Percentiles rank a stretch among this genome's conserved stretches.
These are phyloP conservation scores for Sebastes taczanowskii DNA, from an alignment of 2,797 vertebrate genomes.

Conservation along the genomic window DNA sequence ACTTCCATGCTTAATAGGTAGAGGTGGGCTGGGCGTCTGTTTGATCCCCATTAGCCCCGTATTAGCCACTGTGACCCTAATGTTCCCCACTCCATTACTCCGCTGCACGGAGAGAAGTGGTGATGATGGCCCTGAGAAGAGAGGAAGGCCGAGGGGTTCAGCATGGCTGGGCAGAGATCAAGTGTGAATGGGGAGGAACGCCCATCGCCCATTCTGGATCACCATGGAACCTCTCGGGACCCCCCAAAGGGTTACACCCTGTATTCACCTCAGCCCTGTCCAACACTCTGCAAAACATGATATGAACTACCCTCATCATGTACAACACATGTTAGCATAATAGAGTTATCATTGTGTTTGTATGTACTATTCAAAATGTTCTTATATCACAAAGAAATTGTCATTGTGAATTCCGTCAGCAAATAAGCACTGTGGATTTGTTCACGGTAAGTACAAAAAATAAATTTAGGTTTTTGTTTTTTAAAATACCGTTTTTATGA, in stretches of 20 bases:
- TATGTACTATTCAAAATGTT: not conserved
- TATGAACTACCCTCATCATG: slow-evolving; percentile 36
- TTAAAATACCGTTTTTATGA: not conserved
- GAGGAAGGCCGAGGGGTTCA: slow-evolving; percentile 73
- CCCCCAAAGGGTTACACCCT: slow-evolving; percentile 59
- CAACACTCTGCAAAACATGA: slow-evolving; percentile 46
- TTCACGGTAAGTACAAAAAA: not conserved
- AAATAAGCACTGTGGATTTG: not conserved
- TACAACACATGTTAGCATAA: slow-evolving; percentile 37
- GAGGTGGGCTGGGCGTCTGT: slow-evolving; percentile 70
- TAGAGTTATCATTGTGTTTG: not conserved
- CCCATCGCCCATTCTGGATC: slow-evolving; percentile 81
- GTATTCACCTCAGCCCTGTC: slow-evolving; percentile 63
- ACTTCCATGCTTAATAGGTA: slow-evolving; percentile 66
- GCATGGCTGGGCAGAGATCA: slow-evolving; percentile 85
- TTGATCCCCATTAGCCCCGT: slow-evolving; percentile 80
- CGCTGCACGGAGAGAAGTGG: slow-evolving; percentile 62
- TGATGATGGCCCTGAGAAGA: slow-evolving; percentile 70
- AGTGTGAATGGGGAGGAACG: slow-evolving; percentile 80
- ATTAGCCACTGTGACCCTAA: slow-evolving; percentile 82
- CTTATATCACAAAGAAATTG: not conserved
- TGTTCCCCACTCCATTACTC: slow-evolving; percentile 83
- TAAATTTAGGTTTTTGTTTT: not conserved
- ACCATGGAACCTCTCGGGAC: slow-evolving; percentile 63
- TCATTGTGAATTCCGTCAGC: not conserved